These are phyloP conservation scores for Drosophila jambulina DNA, from an alignment of 1,140 invertebrate genomes.

Conservation along the genomic window DNA sequence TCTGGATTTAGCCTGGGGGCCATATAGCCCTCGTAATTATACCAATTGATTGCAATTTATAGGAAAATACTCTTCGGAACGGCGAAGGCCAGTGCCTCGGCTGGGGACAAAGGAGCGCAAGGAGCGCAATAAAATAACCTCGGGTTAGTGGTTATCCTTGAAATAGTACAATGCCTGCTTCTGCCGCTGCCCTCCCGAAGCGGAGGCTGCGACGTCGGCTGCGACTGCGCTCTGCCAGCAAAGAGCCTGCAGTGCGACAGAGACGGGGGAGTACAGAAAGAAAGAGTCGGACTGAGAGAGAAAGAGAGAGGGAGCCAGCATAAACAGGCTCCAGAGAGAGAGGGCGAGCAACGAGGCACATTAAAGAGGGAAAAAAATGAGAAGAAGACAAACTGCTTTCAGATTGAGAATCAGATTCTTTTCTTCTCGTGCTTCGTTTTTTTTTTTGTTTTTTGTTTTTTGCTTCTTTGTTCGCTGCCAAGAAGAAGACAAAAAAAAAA, in stretches of 20 bases:
- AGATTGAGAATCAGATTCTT: slow-evolving; percentile 74
- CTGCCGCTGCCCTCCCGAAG: background rate
- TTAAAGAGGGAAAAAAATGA: slow-evolving; percentile 42
- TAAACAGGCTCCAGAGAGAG: slow-evolving; percentile 63
- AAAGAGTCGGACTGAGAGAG: slow-evolving; percentile 4
- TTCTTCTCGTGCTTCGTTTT: slow-evolving; percentile 39
- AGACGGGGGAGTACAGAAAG: slow-evolving; percentile 25
- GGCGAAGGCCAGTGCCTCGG: slow-evolving; percentile 29
- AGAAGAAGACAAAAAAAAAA: slow-evolving; percentile 6
- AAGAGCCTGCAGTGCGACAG: slow-evolving; percentile 51
- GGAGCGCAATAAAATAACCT: slow-evolving; percentile 22
- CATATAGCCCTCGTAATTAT: slow-evolving; percentile 57
- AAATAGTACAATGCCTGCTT: slow-evolving; percentile 83
- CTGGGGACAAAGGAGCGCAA: slow-evolving; percentile 37
- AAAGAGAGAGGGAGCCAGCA: slow-evolving; percentile 20
- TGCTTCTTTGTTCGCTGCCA: slow-evolving; percentile 60
- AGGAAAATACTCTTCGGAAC: slow-evolving; percentile 41
- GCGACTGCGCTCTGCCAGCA: slow-evolving; percentile 44
- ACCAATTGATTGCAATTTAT: slow-evolving; percentile 83
- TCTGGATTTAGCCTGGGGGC: background rate
- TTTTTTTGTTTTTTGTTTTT: slow-evolving; percentile 14
- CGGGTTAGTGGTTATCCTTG: slow-evolving; percentile 78
- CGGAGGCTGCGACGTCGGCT: slow-evolving; percentile 63
- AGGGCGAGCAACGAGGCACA: slow-evolving; percentile 28
- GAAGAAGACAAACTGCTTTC: slow-evolving; percentile 83